Evolutionary conservation across 2,113 vertebrate species (phyloP).

Genomic region (Ammodytes dubius): DNA sequence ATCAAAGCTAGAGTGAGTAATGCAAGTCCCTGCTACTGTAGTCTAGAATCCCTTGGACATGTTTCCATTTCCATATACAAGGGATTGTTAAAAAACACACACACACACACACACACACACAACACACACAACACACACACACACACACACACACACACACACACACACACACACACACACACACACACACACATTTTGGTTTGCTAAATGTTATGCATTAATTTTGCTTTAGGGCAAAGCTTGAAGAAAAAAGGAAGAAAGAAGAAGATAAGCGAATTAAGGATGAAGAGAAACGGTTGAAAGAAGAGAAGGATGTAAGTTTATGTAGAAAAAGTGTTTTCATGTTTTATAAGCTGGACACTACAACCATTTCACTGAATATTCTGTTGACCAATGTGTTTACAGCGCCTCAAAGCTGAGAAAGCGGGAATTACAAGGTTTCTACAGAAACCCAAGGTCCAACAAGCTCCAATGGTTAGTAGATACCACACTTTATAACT

Average conservation of each 20-base stretch:
- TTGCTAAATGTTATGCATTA: constrained; percentile 4
- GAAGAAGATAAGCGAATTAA: constrained; percentile 94
- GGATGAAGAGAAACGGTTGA: constrained; percentile 94
- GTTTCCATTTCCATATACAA: not conserved
- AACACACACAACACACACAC: too few relatives aligned
- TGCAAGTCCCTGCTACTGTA: not conserved
- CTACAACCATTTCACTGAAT: not conserved
- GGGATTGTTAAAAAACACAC: not conserved
- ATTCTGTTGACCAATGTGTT: not conserved
- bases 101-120: too few relatives aligned
- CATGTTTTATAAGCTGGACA: not conserved
- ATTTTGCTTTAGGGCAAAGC: constrained; percentile 88
- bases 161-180: too few relatives aligned
- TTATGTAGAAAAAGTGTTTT: not conserved
- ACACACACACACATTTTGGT: not conserved
- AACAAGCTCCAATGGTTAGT: constrained; percentile 92
- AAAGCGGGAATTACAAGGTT: constrained; percentile 97
- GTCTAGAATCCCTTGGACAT: too few relatives aligned
- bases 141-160: too few relatives aligned
- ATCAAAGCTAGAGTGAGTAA: constrained; percentile 93
- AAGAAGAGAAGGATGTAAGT: constrained; percentile 94
- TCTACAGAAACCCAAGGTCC: constrained; percentile 95
- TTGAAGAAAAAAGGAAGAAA: constrained; percentile 97
- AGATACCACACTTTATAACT: not conserved
- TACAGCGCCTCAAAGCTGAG: constrained; percentile 93